Evolutionary conservation across 2,888 invertebrate genomes (phyloP).

Genomic region (Pandemis cinnamomeana): DNA sequence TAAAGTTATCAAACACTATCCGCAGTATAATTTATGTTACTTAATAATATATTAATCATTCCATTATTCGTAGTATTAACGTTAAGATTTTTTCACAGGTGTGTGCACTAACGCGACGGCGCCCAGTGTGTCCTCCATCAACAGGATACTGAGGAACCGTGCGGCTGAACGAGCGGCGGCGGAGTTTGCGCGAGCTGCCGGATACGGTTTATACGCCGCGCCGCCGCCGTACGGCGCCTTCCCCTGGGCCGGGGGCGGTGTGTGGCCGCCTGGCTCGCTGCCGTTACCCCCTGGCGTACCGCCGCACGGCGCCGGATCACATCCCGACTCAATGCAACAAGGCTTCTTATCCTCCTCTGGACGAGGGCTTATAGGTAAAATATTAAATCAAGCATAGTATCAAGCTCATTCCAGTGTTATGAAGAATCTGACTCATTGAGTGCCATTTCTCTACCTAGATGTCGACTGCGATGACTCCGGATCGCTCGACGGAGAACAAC

Average conservation of each 20-base stretch:
- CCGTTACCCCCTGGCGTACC: slow-evolving; percentile 80
- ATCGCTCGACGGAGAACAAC: slow-evolving; percentile 92
- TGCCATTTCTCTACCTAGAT: slow-evolving; percentile 63
- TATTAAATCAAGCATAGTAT: neutral
- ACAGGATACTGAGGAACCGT: slow-evolving; percentile 96
- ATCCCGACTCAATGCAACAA: slow-evolving; percentile 80
- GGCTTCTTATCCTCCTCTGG: slow-evolving; percentile 58
- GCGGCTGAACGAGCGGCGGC: slow-evolving; percentile 98
- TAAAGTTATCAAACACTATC: no score
- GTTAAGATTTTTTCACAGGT: slow-evolving; percentile 82
- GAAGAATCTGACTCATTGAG: slow-evolving; percentile 1
- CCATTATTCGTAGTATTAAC: neutral
- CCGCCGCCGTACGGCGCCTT: slow-evolving; percentile 88
- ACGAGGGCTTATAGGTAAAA: slow-evolving; percentile 49
- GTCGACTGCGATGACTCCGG: slow-evolving; percentile 92
- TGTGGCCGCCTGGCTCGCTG: slow-evolving; percentile 85
- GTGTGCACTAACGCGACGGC: slow-evolving; percentile 98
- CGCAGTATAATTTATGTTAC: no score
- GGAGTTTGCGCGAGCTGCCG: slow-evolving; percentile 96
- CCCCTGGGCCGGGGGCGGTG: slow-evolving; percentile 79
- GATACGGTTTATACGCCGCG: slow-evolving; percentile 93
- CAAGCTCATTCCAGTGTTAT: neutral
- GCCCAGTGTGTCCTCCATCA: slow-evolving; percentile 98
- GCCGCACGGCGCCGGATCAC: slow-evolving; percentile 71
- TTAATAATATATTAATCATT: no score